Evolutionary conservation across 2,113 vertebrate species (phyloP), one percentile per base, ranked within the genome.

Genomic region (Synodontis membranacea): DNA sequence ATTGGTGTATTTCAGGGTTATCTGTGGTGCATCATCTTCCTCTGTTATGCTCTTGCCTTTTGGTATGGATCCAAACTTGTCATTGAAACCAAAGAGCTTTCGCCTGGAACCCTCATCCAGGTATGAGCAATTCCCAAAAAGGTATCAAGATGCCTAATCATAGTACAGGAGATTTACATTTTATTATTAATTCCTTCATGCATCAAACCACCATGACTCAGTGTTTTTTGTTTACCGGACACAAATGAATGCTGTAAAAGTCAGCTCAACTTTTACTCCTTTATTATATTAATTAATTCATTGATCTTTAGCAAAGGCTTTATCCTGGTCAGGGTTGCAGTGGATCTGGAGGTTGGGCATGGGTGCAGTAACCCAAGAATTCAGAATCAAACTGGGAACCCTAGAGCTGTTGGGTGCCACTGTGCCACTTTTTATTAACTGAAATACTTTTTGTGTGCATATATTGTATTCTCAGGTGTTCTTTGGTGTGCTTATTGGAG

Each of bases 31-130:
- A 94, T 95, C 80, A 94, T 95, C 86, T 95, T 95, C 85, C 83
- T 95, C 19, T 94, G 93, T 86, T 96, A 91, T 6, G 94, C 93
- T 79, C 88, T 95, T 89, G 93, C 94, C 54, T 95, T 96, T 88
- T 95, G 95, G 95, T 95, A 95, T 0, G 95, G 95, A 1, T 94
- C 94, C 37, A 92, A 94, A 79, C 86, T 95, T 80, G 95, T 96
- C 86, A 93, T 95, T 11, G 93, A 95, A 37, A 94, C 93, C 14
- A 91, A 91, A n/a, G 95, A 96, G 88, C 86, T 95, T 31, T 86
- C 93, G 58, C 93, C 95, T 15, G 95, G 95, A 21, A 86, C 83
- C 34, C 94, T 96, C 1, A 91, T 96, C 64, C 95, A 96, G 92
- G 95, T 95, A 84, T 54, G 17, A 46, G 62, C 37, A 79, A 25